Conservation (phyloP, 2,113 vertebrate species). For the Brachypteracias leptosomus region DNA sequence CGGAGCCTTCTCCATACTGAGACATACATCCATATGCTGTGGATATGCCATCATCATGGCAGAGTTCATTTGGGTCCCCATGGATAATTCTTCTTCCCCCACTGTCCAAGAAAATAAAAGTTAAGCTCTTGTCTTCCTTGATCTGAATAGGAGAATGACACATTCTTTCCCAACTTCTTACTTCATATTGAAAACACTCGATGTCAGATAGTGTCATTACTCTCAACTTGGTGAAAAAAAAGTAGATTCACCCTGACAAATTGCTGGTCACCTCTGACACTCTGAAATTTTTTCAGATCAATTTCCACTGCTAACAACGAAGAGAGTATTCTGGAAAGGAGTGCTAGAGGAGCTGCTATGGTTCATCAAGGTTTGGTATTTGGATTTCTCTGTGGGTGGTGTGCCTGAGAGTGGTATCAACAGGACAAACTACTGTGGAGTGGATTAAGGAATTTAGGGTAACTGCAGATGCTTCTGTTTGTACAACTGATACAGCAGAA, state of each 20-base stretch:
- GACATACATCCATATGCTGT: fast-evolving
- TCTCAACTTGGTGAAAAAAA: fast-evolving
- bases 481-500: fast-evolving
- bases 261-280: not conserved
- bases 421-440: fast-evolving
- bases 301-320: constrained; percentile 94
- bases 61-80: fast-evolving
- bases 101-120: not conserved
- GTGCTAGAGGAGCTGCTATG: constrained; percentile 94
- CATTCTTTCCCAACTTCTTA: not conserved
- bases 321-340: constrained; percentile 94
- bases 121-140: not conserved
- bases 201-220: not conserved
- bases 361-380: constrained; percentile 89
- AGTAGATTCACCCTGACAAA: not conserved
- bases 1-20: too few relatives aligned
- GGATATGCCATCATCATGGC: fast-evolving
- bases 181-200: not conserved
- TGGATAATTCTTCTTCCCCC: not conserved
- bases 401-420: not conserved
- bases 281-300: constrained; percentile 78
- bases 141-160: not conserved
- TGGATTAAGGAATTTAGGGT: not conserved
- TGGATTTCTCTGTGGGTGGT: not conserved
- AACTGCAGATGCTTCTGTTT: not conserved